Evolutionary conservation across 2,888 invertebrate species (phyloP).

Genomic region (Notodonta ziczac): DNA sequence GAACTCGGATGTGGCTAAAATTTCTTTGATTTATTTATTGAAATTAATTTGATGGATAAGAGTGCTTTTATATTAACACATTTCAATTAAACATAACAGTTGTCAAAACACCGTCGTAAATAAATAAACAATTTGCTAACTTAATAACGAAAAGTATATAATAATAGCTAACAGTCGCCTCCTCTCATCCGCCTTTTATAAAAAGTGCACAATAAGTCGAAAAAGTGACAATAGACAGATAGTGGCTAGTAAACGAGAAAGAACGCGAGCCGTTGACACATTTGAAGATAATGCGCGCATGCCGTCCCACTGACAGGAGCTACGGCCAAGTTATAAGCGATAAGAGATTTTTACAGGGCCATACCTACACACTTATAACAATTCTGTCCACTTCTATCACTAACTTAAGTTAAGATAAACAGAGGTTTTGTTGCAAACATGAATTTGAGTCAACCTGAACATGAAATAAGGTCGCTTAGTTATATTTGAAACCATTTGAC

Average conservation of each 20-base stretch:
- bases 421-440: not conserved
- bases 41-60: too few species aligned
- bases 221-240: conserved; percentile 65
- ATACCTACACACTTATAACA: not conserved
- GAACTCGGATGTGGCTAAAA: too few species aligned
- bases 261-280: conserved; percentile 80
- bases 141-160: conserved; percentile 5
- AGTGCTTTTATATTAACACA: too few species aligned
- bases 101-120: not conserved
- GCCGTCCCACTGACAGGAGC: conserved; percentile 60
- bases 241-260: conserved; percentile 69
- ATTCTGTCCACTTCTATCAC: not conserved
- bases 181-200: conserved; percentile 44
- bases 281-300: conserved; percentile 82
- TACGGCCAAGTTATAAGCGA: conserved; percentile 38
- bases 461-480: not conserved
- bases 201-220: conserved; percentile 55
- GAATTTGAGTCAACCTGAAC: not conserved
- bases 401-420: not conserved
- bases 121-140: not conserved
- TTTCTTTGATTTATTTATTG: too few species aligned
- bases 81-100: too few species aligned
- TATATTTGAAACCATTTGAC: not conserved
- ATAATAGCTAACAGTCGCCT: conserved; percentile 23
- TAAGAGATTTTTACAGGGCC: not conserved